Evolutionary conservation across 1,140 invertebrate species (phyloP).

Genomic region (Temnothorax curvispinosus): DNA sequence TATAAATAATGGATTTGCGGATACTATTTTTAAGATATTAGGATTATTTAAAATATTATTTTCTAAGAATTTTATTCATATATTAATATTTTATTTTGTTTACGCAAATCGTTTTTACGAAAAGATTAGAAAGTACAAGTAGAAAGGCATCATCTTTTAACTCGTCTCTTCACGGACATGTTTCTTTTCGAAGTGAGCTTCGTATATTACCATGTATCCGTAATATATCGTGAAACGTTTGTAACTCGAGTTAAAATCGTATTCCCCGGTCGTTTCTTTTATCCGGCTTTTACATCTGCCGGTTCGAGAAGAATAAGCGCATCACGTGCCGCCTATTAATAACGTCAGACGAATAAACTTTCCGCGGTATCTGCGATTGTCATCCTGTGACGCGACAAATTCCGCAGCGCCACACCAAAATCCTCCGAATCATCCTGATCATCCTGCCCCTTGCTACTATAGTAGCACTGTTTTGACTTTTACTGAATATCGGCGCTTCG

Average conservation of each 20-base stretch:
- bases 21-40: not conserved
- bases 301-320: constrained; percentile 45
- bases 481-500: constrained; percentile 40
- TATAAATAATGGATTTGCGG: not conserved
- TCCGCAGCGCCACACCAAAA: constrained; percentile 57
- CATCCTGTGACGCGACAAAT: constrained; percentile 68
- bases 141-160: not conserved
- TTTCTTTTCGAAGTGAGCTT: not conserved
- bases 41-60: not conserved
- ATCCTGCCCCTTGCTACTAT: constrained; percentile 61
- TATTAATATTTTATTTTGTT: not conserved
- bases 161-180: not conserved
- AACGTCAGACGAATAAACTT: constrained; percentile 60
- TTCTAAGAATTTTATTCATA: not conserved
- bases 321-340: constrained; percentile 71
- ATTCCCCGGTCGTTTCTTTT: constrained; percentile 16
- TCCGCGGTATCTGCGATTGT: constrained; percentile 65
- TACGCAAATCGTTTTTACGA: not conserved
- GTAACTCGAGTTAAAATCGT: constrained; percentile 21
- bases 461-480: constrained; percentile 75
- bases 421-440: constrained; percentile 63
- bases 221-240: constrained; percentile 26
- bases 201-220: not conserved
- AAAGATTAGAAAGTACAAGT: not conserved
- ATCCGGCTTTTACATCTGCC: constrained; percentile 37